Base-by-base conservation (phyloP, 2,888 invertebrate genomes). In the Nomada flava region DNA sequence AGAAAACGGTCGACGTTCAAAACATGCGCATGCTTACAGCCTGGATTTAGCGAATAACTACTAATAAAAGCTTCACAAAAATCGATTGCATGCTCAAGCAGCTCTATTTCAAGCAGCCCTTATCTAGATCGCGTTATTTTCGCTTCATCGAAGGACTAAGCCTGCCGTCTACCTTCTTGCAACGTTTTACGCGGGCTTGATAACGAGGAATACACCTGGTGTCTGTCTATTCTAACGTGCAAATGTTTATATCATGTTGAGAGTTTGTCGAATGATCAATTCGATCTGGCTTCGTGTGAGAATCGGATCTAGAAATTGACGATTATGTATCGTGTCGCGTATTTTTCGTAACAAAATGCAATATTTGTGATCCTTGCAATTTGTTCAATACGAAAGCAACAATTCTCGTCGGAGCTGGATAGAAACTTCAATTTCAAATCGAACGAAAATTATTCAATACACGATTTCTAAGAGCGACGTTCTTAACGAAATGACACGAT, bases 51-150 rank as follows among this genome's bases (percentile, higher is more conserved):
- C 77, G 53, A 57, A 63, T 71, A 29, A 67, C 55, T 63, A 78
- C 76, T 78, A 79, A 79, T 77, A 68, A 76, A 85, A 87, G 82
- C 85, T 70, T 36, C 75, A 63, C 76, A 64, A 70, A 71, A 88
- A 88, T 88, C 86, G 87, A 86, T 88, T 75, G 83, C 87, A 88
- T 88, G 87, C 86, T 74, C 85, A 82, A 88, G 86, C 86, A 73
- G 74, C 83, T 89, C 84, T 89, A 89, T 88, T 89, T 88, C 86
- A 81, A 78, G 89, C 89, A 60, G 47, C 11, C 29, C 50, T 68
- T 82, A 88, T 89, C 88, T 79, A 76, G 87, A 86, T 86, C 57
- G 36, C 57, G 74, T 85, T 87, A 83, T 79, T 87, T 85, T 76
- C 52, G 76, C 60, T 69, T 72, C 74, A 78, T 76, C 76, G 81